Evolutionary conservation across 1,140 invertebrate species (phyloP), one percentile per base, ranked within the genome.

Genomic region (Hycleus cichorii): DNA sequence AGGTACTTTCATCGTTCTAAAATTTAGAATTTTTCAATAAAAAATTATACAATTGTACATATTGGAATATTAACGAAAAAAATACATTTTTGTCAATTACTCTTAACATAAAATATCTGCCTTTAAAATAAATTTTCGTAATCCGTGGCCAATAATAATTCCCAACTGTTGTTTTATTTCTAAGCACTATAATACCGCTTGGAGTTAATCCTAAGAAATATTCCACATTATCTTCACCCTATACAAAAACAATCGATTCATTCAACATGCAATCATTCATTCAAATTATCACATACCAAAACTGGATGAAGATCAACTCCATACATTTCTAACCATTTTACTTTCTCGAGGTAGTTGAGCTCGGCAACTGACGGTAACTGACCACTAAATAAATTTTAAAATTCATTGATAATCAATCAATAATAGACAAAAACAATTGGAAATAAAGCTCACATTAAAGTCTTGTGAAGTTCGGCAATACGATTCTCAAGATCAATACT

Each of bases 141-240:
- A 97, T 96, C 73, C 94, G 85, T 46, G 94, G 93, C 97, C 97
- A 99, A 76, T 96, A 97, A 78, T 99, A 99, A 75, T 97, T 93
- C 63, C 95, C 97, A 65, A 99, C 97, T 79, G 97, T 98, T 73
- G 86, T 91, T 76, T 92, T 90, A 71, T 95, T 95, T 65, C 97
- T 85, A 69, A 98, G 84, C 44, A 99, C 89, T 66, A 98, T 88
- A 70, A 99, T 91, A 52, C 97, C 97, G 71, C 93, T 95, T 51
- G 97, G 97, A 47, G 96, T 98, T 63, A 99, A 77, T 32, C 97
- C 97, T 65, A 99, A 80, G 77, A 90, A 94, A 77, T 99, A 98
- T 70, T 96, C 91, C 49, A 95, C 91, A 63, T 91, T 93, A 78
- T 99, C 96, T 80, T 97, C 93, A 49, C 95, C 95, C 93, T 95